Evolutionary conservation across 1,140 invertebrate genomes (phyloP).

Genomic region (Philopotamus ludificatus): DNA sequence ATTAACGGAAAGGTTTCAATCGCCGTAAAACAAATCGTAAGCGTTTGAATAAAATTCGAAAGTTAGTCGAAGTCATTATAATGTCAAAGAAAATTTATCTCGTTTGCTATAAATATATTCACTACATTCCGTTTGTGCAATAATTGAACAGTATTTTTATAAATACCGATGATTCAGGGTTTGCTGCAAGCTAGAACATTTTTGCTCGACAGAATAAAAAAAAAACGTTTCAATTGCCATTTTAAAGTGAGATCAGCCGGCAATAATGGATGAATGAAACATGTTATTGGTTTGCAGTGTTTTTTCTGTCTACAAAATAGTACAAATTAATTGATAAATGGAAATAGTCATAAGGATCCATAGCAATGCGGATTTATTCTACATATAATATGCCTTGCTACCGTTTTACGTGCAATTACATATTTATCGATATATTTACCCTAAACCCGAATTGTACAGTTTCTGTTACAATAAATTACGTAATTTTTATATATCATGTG

Average conservation of each 20-base stretch:
- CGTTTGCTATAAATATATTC: too few species aligned
- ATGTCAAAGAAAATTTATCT: too few species aligned
- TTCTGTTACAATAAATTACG: neutral
- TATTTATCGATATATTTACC: slow-evolving; percentile 40
- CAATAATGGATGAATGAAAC: too few species aligned
- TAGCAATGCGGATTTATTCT: slow-evolving; percentile 13
- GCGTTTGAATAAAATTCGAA: too few species aligned
- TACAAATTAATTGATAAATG: slow-evolving; percentile 40
- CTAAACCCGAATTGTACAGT: slow-evolving; percentile 19
- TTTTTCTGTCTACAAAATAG: slow-evolving; percentile 36
- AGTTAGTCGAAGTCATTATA: too few species aligned
- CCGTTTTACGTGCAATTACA: slow-evolving; percentile 39
- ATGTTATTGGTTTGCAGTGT: slow-evolving; percentile 21
- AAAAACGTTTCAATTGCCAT: too few species aligned
- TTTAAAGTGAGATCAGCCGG: too few species aligned
- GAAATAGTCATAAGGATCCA: slow-evolving; percentile 34
- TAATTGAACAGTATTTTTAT: neutral
- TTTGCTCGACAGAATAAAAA: too few species aligned
- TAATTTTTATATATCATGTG: too few species aligned
- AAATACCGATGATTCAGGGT: neutral
- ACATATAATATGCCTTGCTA: slow-evolving; percentile 23
- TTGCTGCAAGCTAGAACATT: too few species aligned
- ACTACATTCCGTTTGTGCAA: neutral
- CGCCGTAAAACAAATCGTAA: too few species aligned
- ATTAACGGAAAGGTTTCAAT: too few species aligned